Base-by-base conservation (phyloP, 2,113 vertebrate genomes). In the Hippocampus barbouri region DNA sequence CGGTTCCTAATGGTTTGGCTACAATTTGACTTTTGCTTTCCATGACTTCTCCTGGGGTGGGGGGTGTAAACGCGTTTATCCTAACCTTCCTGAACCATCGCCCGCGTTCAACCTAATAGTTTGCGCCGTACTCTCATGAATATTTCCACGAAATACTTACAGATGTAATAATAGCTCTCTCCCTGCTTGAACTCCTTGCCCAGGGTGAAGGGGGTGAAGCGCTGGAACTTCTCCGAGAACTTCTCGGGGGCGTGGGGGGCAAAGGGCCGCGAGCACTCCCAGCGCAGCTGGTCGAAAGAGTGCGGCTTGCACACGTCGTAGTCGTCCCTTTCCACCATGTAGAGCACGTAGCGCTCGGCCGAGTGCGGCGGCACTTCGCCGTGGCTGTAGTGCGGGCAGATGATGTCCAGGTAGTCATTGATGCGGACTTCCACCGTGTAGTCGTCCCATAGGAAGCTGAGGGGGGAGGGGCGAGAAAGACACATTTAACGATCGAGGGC, bases 121-220 rank as follows among this genome's bases (percentile, higher is more conserved):
- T 64, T 64, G 34, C 11, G 12, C 40, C 15, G 63, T 59, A 59
- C 14, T 59, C 56, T 59, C 25, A 51, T 59, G 2, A 4, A 41
- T 3, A 21, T 18, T 54, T 12, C 9, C 15, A 21, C 15, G 21
- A 16, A 53, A 72, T 47, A 94, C 97, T 95, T 90, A 98, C 97
- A 98, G 90, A 98, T 95, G 69, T 98, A 98, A 86, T 98, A 98
- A 81, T 98, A 98, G 83, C 92, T 95, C 79, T 96, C 94, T 23
- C 96, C 96, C 73, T 94, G 94, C 71, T 84, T 93, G 87, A 98
- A 98, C 87, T 98, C 97, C 69, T 96, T 97, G 73, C 96, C 95
- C 71, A 97, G 82, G 0, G 95, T 95, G 87, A 98, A 98, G 56
- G 96, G 94, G 0, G 96, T 98, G 82, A 95, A 98, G 57, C 95